phyloP scores from a whole-genome alignment of 1,140 invertebrate genomes.

The Pogonomyrmex barbatus region DNA sequence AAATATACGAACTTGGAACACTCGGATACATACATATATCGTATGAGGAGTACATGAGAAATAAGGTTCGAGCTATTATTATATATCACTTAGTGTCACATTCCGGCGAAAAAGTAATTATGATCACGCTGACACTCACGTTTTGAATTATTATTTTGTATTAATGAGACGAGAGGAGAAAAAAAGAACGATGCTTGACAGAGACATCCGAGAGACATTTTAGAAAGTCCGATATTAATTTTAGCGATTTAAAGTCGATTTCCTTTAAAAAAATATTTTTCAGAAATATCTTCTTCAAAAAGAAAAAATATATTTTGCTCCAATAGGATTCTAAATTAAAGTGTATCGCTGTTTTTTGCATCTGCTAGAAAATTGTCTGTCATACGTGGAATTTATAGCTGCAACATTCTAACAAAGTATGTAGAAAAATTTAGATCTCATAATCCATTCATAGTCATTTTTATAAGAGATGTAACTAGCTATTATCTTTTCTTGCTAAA shows the following conservation, averaged over 20 bases:
- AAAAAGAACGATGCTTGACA: not conserved
- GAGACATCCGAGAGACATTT: not conserved
- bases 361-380: too few relatives aligned
- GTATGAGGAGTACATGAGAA: not conserved
- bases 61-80: conserved; percentile 23
- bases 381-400: too few relatives aligned
- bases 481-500: too few relatives aligned
- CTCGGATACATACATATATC: not conserved
- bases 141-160: not conserved
- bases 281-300: too few relatives aligned
- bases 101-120: not conserved
- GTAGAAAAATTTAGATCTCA: too few relatives aligned
- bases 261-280: not conserved
- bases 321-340: too few relatives aligned
- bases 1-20: conserved; percentile 28
- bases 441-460: too few relatives aligned
- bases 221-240: conserved; percentile 22
- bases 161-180: not conserved
- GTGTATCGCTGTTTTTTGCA: too few relatives aligned
- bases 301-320: too few relatives aligned
- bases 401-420: too few relatives aligned
- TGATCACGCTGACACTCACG: not conserved
- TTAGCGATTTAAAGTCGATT: conserved; percentile 17
- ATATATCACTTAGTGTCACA: not conserved
- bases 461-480: too few relatives aligned